These are phyloP conservation scores for Holacanthus passer DNA, from an alignment of 2,113 vertebrate genomes.

Conservation along the genomic window DNA sequence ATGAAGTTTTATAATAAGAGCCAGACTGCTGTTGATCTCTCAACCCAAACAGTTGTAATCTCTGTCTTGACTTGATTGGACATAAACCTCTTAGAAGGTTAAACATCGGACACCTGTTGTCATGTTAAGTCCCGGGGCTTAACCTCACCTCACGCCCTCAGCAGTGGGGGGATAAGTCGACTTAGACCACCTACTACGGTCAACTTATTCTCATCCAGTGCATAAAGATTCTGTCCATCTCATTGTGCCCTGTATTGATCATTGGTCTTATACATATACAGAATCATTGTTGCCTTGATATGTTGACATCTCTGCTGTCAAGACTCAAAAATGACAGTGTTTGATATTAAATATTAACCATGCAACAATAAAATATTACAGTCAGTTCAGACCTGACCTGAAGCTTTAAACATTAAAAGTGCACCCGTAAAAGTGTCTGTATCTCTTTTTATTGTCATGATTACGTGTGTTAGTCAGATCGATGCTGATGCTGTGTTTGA, in stretches of 20 bases:
- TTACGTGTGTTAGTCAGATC: neutral
- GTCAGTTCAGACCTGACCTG: neutral
- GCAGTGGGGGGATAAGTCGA: neutral
- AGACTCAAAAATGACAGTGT: neutral
- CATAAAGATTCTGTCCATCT: neutral
- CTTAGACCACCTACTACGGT: neutral
- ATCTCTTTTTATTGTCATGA: neutral
- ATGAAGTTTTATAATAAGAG: neutral
- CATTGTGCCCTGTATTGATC: neutral
- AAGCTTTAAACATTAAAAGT: neutral
- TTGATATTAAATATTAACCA: neutral
- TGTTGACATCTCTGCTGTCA: neutral
- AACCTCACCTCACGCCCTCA: conserved; percentile 42
- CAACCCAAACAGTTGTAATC: conserved; percentile 68
- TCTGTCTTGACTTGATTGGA: conserved; percentile 76
- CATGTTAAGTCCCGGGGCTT: conserved; percentile 51
- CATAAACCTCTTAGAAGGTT: conserved; percentile 80
- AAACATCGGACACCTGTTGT: conserved; percentile 57
- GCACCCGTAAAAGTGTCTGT: too few relatives aligned
- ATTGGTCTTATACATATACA: neutral
- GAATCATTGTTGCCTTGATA: neutral
- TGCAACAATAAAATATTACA: neutral
- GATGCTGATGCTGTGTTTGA: neutral
- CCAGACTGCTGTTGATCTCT: conserved; percentile 30
- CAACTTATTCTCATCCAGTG: neutral